phyloP scores from a whole-genome alignment of 2,113 vertebrate species.

The Malurus cyaneus region DNA sequence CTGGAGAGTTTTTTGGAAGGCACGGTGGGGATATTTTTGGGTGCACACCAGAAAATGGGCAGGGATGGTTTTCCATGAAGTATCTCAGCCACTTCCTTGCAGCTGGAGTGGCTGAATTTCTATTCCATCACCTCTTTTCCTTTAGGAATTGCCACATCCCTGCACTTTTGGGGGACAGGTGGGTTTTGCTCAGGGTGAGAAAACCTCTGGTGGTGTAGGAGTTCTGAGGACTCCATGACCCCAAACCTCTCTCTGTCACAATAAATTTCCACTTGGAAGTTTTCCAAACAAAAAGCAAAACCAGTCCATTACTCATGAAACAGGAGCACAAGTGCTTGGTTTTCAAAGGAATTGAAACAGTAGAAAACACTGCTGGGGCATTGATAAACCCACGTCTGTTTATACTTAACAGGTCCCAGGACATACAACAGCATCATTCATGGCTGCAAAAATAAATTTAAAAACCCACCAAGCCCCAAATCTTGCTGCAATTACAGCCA shows the following conservation, averaged over 20 bases:
- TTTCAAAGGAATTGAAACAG: not conserved
- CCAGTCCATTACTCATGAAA: not conserved
- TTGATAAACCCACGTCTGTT: not conserved
- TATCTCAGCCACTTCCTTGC: not conserved
- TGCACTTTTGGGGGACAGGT: rapidly evolving
- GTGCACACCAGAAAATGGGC: not conserved
- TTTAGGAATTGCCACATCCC: not conserved
- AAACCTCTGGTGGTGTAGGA: not conserved
- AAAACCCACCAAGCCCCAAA: not conserved
- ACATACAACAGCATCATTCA: not conserved
- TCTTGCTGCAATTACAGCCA: not conserved
- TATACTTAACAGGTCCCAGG: not conserved
- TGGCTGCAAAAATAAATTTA: not conserved
- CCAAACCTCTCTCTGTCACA: not conserved
- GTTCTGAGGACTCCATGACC: not conserved
- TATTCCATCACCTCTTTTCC: not conserved
- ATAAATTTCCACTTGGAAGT: not conserved
- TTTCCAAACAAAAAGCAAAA: not conserved
- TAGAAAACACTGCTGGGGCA: not conserved
- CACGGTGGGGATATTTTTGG: not conserved
- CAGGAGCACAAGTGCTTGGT: not conserved
- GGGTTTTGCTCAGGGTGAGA: not conserved
- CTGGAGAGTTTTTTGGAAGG: not conserved
- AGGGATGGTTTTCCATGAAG: not conserved
- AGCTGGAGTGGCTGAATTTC: not conserved